Percentiles rank a stretch among this genome's conserved stretches.
These are phyloP conservation scores for Eutolmus rufibarbis DNA, from an alignment of 2,888 invertebrate genomes.

Conservation along the genomic window DNA sequence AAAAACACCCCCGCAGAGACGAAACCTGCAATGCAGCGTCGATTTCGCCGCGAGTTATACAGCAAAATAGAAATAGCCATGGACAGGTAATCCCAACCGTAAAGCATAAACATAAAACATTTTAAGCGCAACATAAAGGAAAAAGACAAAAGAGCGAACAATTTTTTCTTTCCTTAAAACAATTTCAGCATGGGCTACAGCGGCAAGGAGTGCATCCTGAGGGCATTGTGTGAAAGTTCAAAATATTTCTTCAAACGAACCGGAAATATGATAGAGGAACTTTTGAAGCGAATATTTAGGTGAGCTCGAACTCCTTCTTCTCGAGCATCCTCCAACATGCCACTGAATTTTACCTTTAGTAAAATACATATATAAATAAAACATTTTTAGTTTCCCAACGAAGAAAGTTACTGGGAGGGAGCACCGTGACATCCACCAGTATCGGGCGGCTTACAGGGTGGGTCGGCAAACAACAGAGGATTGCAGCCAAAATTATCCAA, in stretches of 20 bases:
- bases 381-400: conserved; percentile 67
- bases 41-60: conserved; percentile 66
- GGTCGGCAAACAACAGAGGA: conserved; percentile 59
- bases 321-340: not conserved
- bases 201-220: conserved; percentile 74
- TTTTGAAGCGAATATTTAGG: conserved; percentile 75
- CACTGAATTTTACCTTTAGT: not conserved
- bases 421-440: conserved; percentile 71
- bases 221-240: conserved; percentile 77
- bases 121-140: not conserved
- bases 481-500: conserved; percentile 67
- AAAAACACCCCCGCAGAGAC: conserved; percentile 43
- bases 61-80: conserved; percentile 73
- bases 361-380: not conserved
- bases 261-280: conserved; percentile 72
- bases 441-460: conserved; percentile 70
- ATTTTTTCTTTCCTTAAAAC: not conserved
- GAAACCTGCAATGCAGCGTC: conserved; percentile 62
- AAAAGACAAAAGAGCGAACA: not conserved
- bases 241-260: conserved; percentile 69
- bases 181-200: conserved; percentile 76
- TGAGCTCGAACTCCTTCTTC: conserved; percentile 56
- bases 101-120: not conserved
- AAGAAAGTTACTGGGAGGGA: conserved; percentile 68
- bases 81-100: conserved; percentile 66